These are phyloP conservation scores for Upupa epops DNA, from an alignment of 2,113 vertebrate genomes.

Conservation along the genomic window DNA sequence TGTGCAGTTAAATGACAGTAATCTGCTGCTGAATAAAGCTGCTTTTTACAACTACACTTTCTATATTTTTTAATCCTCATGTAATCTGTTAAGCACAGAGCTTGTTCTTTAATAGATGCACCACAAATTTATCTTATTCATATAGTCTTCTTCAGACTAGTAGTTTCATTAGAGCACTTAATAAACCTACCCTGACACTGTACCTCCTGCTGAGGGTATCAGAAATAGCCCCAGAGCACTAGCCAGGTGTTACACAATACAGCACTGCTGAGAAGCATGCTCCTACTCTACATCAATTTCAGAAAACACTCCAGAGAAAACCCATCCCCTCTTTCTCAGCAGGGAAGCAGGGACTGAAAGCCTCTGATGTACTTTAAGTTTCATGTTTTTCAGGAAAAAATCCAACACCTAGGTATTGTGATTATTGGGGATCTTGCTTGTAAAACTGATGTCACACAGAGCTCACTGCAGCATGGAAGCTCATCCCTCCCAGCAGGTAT, in stretches of 20 bases:
- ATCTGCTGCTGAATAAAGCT: conserved; percentile 32
- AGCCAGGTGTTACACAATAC: not conserved
- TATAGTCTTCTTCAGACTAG: not conserved
- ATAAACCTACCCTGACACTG: not conserved
- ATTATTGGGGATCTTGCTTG: not conserved
- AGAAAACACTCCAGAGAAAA: not conserved
- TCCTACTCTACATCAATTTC: not conserved
- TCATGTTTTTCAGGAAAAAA: not conserved
- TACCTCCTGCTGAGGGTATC: not conserved
- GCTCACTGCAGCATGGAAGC: not conserved
- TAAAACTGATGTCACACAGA: not conserved
- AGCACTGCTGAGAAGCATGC: not conserved
- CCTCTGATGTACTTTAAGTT: not conserved
- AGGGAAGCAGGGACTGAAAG: not conserved
- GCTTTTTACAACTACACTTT: conserved; percentile 23
- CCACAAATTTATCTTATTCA: not conserved
- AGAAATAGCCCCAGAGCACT: conserved; percentile 14
- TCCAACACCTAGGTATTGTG: not conserved
- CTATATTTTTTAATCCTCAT: not conserved
- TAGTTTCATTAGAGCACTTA: not conserved
- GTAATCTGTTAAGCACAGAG: conserved; percentile 21
- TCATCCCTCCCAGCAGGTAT: not conserved
- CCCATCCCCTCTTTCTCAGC: not conserved
- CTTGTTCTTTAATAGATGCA: not conserved
- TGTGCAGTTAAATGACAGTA: conserved; percentile 16